Percentiles rank a stretch among this genome's conserved stretches.
phyloP scores from a whole-genome alignment of 1,140 invertebrate species.

The Drosophila mayri region DNA sequence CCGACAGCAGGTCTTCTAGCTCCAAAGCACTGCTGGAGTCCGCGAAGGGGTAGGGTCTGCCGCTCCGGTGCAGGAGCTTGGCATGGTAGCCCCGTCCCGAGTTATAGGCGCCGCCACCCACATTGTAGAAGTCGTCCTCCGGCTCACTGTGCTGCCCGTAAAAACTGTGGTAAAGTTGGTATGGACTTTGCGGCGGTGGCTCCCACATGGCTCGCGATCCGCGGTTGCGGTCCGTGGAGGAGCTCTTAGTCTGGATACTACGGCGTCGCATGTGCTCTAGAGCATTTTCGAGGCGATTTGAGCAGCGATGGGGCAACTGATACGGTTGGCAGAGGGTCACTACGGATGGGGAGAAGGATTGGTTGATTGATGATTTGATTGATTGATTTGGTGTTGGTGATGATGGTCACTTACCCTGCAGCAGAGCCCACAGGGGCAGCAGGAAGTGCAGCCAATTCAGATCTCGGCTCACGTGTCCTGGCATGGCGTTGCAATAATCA shows the following conservation, averaged over 20 bases:
- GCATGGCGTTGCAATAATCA: conserved; percentile 29
- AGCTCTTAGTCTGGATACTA: conserved; percentile 75
- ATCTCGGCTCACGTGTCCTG: conserved; percentile 24
- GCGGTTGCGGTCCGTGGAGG: conserved; percentile 23
- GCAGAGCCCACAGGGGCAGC: conserved; percentile 42
- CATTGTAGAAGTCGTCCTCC: conserved; percentile 78
- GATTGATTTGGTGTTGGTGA: too few relatives aligned
- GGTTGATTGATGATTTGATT: too few relatives aligned
- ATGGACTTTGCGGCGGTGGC: conserved; percentile 85
- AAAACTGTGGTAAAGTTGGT: conserved; percentile 87
- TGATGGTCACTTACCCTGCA: conserved; percentile 46
- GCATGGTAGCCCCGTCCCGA: conserved; percentile 68
- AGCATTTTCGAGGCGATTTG: conserved; percentile 85
- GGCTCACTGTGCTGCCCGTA: conserved; percentile 73
- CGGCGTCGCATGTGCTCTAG: conserved; percentile 85
- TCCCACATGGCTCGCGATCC: conserved; percentile 70
- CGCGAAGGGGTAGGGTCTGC: conserved; percentile 47
- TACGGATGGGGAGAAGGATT: background rate
- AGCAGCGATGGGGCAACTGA: conserved; percentile 80
- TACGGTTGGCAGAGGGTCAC: conserved; percentile 62
- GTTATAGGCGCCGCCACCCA: conserved; percentile 30
- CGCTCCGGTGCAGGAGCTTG: conserved; percentile 62
- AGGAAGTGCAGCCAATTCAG: conserved; percentile 33
- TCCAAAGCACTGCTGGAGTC: conserved; percentile 50
- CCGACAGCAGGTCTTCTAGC: conserved; percentile 61